Conservation (phyloP, 2,888 invertebrate species). For the Pardosa pseudoannulata region DNA sequence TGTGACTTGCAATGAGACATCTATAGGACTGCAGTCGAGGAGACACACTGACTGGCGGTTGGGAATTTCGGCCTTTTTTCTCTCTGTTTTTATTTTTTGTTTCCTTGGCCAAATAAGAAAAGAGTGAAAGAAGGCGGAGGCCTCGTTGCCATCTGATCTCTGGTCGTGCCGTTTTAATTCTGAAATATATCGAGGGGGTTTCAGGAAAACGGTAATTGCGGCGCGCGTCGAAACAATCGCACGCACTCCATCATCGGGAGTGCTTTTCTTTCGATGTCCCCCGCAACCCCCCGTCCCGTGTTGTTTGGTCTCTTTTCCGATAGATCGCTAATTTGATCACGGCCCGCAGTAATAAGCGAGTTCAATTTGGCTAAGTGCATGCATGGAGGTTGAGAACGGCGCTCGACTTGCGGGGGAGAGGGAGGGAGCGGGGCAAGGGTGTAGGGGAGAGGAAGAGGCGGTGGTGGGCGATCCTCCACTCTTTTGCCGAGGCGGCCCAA, state of each 20-base stretch:
- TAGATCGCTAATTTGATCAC: slow-evolving; percentile 73
- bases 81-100: too few species aligned
- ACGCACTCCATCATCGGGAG: slow-evolving; percentile 66
- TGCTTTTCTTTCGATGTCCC: slow-evolving; percentile 1
- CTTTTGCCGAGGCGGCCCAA: slow-evolving; percentile 46
- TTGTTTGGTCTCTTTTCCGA: slow-evolving; percentile 65
- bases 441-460: too few species aligned
- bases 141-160: slow-evolving; percentile 22
- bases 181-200: slow-evolving; percentile 48
- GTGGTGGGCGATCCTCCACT: slow-evolving; percentile 9
- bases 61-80: background rate
- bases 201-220: slow-evolving; percentile 63
- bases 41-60: background rate
- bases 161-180: slow-evolving; percentile 66
- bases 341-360: slow-evolving; percentile 66
- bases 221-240: slow-evolving; percentile 71
- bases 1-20: background rate
- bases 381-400: slow-evolving; percentile 25
- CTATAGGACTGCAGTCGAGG: background rate
- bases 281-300: slow-evolving; percentile 13
- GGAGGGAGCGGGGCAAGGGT: background rate
- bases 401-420: slow-evolving; percentile 8
- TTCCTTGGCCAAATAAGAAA: background rate
- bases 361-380: slow-evolving; percentile 73
- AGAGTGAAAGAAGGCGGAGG: slow-evolving; percentile 10